Evolutionary conservation across 2,797 vertebrate genomes (phyloP).

Genomic region (Xenopus petersii): DNA sequence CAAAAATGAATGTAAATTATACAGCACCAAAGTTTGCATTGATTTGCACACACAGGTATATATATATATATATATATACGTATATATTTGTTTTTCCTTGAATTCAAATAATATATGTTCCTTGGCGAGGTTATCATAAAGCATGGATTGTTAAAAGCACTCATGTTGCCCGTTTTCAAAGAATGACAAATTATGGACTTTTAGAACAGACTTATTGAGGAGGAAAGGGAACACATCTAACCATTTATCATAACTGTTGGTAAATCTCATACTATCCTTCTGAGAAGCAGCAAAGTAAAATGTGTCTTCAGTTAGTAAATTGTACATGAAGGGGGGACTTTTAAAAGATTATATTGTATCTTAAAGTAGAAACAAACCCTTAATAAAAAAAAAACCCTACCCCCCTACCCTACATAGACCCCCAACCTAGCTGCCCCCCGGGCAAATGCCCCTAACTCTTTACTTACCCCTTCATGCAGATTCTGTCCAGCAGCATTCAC

Average conservation of each 20-base stretch:
- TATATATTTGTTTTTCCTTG: conserved; percentile 21
- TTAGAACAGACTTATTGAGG: conserved; percentile 1
- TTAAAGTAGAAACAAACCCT: too few species aligned
- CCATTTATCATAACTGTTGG: conserved; percentile 15
- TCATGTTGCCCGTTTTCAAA: conserved; percentile 17
- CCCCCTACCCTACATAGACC: too few species aligned
- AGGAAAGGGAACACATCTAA: conserved; percentile 5
- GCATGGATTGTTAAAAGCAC: conserved; percentile 9
- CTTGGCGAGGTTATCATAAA: conserved; percentile 37
- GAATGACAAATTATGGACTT: conserved; percentile 17
- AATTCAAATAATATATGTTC: conserved; percentile 36
- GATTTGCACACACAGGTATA: conserved; percentile 43
- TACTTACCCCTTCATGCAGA: too few species aligned
- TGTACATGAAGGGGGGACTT: not conserved
- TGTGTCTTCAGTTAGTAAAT: not conserved
- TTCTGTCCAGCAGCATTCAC: too few species aligned
- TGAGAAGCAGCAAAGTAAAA: not conserved
- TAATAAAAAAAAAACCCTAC: too few species aligned
- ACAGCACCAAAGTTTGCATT: conserved; percentile 58
- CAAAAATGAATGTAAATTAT: conserved; percentile 56
- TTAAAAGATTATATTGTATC: too few species aligned
- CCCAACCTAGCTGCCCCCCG: too few species aligned
- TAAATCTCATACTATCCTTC: conserved; percentile 9
- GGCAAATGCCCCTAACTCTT: too few species aligned
- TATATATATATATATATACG: conserved; percentile 18